Conservation (phyloP, 2,888 invertebrate species). For the Macrosiphum euphorbiae region DNA sequence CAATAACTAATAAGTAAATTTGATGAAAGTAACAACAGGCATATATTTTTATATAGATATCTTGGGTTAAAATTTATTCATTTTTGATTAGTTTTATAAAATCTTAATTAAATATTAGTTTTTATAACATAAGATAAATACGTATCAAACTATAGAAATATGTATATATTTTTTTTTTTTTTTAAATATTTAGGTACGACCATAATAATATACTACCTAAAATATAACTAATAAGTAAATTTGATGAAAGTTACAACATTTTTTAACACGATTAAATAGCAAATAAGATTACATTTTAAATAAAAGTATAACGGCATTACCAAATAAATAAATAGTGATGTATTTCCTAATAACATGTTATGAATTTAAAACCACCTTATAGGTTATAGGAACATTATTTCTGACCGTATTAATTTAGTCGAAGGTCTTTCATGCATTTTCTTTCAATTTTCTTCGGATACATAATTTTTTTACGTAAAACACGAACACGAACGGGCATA, state of each 20-base stretch:
- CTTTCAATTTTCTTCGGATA: conserved; percentile 59
- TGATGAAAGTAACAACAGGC: too few species aligned
- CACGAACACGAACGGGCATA: conserved; percentile 11
- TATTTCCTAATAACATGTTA: conserved; percentile 57
- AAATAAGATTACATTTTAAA: not conserved
- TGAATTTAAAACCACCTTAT: conserved; percentile 14
- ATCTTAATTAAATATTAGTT: not conserved
- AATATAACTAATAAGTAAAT: not conserved
- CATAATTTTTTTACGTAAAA: conserved; percentile 58
- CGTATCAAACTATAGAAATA: too few species aligned
- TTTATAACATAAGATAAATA: not conserved
- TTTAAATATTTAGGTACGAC: not conserved
- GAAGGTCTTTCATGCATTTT: conserved; percentile 64
- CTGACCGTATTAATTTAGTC: conserved; percentile 55
- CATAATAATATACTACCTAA: not conserved
- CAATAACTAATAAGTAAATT: too few species aligned
- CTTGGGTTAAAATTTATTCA: not conserved
- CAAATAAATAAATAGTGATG: conserved; percentile 44
- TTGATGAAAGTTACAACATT: not conserved
- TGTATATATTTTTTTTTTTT: too few species aligned
- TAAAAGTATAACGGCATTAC: conserved; percentile 8
- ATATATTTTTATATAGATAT: not conserved
- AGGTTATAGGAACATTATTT: conserved; percentile 27
- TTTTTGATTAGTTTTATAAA: not conserved
- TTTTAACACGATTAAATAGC: not conserved